Evolutionary conservation across 2,797 vertebrate genomes (phyloP).

Genomic region (Acrocephalus scirpaceus): DNA sequence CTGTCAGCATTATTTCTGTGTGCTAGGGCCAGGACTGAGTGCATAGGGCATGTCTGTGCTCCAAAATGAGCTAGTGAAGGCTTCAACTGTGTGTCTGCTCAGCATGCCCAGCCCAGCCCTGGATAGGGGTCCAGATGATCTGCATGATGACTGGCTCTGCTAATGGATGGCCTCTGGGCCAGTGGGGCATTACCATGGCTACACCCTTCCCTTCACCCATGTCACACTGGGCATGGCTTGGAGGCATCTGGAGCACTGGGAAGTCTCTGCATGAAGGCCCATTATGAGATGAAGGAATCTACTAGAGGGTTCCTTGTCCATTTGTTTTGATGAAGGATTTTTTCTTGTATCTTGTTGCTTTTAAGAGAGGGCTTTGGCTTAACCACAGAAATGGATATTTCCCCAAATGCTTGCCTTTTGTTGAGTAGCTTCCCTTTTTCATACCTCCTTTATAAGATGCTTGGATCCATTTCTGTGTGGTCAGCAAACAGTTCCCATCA

Average conservation of each 20-base stretch:
- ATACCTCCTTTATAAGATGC: neutral
- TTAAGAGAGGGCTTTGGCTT: neutral
- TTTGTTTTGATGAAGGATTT: neutral
- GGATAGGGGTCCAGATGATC: neutral
- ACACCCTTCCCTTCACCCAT: rapidly evolving
- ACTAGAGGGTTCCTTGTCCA: neutral
- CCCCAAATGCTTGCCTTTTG: neutral
- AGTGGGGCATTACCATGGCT: rapidly evolving
- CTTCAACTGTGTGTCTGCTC: rapidly evolving
- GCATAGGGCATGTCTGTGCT: neutral
- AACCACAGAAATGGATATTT: neutral
- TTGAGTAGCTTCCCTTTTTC: neutral
- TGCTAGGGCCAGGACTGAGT: neutral
- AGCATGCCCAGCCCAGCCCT: neutral
- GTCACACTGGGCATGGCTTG: rapidly evolving
- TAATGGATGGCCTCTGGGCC: neutral
- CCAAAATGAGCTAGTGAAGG: neutral
- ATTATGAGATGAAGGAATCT: neutral
- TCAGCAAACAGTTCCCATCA: neutral
- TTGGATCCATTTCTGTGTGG: neutral
- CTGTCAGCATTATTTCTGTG: neutral
- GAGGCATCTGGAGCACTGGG: neutral
- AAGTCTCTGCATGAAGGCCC: neutral
- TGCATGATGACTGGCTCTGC: neutral
- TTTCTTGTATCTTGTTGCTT: neutral